Evolutionary conservation across 1,140 invertebrate genomes (phyloP).

Genomic region (Cherax quadricarinatus): DNA sequence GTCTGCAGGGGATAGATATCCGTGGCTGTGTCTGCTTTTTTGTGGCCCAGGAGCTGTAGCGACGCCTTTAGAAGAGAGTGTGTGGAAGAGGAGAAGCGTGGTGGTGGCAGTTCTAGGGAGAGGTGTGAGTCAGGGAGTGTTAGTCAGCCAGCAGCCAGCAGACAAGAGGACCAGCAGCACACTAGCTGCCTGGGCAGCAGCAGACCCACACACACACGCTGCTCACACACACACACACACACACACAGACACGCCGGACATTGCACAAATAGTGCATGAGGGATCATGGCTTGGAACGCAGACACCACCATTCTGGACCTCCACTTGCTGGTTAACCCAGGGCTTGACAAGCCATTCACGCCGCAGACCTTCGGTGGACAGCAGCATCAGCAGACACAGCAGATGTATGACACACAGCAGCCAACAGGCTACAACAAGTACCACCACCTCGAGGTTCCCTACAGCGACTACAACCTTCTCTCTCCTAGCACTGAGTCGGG

Average conservation of each 20-base stretch:
- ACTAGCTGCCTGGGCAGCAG: constrained; percentile 15
- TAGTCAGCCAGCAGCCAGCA: constrained; percentile 33
- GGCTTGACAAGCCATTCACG: constrained; percentile 52
- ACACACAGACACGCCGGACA: constrained; percentile 53
- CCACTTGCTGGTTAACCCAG: constrained; percentile 49
- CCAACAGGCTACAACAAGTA: constrained; percentile 49
- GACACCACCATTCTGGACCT: constrained; percentile 54
- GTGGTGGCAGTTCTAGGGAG: background rate
- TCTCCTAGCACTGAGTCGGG: constrained; percentile 49
- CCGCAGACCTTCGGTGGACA: constrained; percentile 60
- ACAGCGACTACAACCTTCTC: constrained; percentile 46
- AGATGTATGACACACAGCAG: constrained; percentile 59
- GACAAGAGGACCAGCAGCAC: constrained; percentile 13
- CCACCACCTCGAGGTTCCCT: constrained; percentile 47
- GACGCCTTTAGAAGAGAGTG: background rate
- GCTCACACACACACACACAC: constrained; percentile 18
- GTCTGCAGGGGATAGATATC: background rate
- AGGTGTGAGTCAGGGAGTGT: background rate
- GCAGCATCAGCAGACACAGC: constrained; percentile 32
- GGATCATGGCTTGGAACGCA: constrained; percentile 53
- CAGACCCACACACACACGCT: background rate
- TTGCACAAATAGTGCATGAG: constrained; percentile 61
- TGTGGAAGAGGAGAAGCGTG: background rate
- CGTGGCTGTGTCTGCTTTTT: background rate
- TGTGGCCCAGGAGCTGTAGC: background rate